These are phyloP conservation scores for Akabosia matsudoensis DNA, from an alignment of 1,140 invertebrate species.

Conservation along the genomic window DNA sequence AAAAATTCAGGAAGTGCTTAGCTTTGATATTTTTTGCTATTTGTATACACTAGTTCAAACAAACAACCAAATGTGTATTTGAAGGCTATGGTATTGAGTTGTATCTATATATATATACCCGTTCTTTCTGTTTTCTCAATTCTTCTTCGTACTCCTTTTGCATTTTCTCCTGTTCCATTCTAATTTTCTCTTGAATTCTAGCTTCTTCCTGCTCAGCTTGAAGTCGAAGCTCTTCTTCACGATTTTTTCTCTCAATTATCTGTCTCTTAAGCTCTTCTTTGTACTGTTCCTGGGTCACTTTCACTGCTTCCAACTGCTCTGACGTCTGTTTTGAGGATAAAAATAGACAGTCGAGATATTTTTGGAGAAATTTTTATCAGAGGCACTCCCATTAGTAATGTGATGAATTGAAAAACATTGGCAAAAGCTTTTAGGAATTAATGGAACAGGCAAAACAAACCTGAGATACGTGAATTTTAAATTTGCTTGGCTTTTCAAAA, in stretches of 20 bases:
- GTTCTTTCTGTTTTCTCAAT: neutral
- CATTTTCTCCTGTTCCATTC: neutral
- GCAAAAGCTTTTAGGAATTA: too few relatives aligned
- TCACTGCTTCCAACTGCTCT: neutral
- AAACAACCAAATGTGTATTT: neutral
- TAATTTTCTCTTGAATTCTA: neutral
- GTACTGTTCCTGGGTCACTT: neutral
- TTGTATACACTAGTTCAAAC: too few relatives aligned
- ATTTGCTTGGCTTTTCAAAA: neutral
- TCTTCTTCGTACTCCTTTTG: constrained; percentile 20
- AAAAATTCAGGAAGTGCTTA: too few relatives aligned
- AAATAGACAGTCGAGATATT: too few relatives aligned
- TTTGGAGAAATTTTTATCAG: too few relatives aligned
- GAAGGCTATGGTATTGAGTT: neutral
- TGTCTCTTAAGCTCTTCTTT: neutral
- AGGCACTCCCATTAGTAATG: too few relatives aligned
- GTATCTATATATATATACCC: neutral
- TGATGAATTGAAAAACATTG: too few relatives aligned
- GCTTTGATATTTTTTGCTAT: too few relatives aligned
- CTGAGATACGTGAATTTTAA: constrained; percentile 1
- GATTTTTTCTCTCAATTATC: neutral
- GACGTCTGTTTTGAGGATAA: neutral
- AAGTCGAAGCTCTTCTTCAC: neutral
- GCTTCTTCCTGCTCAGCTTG: neutral
- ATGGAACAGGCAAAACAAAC: too few relatives aligned